Evolutionary conservation across 2,113 vertebrate species (phyloP).

Genomic region (Leptosomus discolor): DNA sequence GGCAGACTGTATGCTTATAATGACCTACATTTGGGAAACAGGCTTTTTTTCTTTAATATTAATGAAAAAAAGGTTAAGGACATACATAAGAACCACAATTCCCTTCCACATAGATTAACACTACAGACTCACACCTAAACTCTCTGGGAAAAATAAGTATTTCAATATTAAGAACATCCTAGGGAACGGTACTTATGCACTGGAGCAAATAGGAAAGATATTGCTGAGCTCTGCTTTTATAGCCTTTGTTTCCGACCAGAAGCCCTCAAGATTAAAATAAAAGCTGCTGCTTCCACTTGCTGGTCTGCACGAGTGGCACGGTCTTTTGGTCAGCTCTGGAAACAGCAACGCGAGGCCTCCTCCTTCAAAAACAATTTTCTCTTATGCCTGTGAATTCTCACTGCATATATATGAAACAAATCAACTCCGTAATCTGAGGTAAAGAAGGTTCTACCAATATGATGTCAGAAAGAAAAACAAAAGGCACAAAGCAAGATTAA

Average conservation of each 20-base stretch:
- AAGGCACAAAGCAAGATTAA: neutral
- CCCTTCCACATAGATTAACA: neutral
- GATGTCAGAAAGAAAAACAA: neutral
- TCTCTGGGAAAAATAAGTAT: neutral
- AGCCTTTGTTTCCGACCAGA: neutral
- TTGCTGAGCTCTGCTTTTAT: neutral
- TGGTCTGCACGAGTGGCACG: neutral
- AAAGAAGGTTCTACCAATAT: neutral
- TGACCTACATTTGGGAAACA: constrained; percentile 7
- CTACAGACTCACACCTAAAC: neutral
- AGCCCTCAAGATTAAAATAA: neutral
- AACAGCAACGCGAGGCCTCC: neutral
- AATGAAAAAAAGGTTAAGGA: neutral
- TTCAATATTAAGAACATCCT: neutral
- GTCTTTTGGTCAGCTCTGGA: neutral
- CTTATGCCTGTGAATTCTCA: neutral
- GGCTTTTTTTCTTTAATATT: neutral
- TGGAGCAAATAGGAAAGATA: neutral
- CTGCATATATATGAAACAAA: neutral
- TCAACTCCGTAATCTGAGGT: neutral
- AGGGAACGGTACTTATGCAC: neutral
- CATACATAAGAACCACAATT: fast-evolving
- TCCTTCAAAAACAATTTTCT: neutral
- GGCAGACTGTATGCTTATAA: neutral
- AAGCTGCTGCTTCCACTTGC: neutral